These are phyloP conservation scores for Cryptosula pallasiana DNA, from an alignment of 2,888 invertebrate genomes.

Conservation along the genomic window DNA sequence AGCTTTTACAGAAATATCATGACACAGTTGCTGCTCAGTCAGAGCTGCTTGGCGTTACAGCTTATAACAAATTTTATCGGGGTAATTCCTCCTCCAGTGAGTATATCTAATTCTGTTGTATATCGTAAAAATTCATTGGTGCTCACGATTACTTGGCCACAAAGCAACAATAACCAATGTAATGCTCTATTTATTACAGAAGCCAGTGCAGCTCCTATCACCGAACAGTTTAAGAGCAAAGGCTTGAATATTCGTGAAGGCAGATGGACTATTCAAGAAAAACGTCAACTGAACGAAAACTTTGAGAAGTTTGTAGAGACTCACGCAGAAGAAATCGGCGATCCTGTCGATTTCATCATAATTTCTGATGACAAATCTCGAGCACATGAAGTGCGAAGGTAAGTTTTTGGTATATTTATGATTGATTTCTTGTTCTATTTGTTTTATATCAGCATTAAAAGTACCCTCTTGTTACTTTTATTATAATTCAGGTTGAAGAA, in stretches of 20 bases:
- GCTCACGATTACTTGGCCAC: too few relatives aligned
- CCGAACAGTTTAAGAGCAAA: background rate
- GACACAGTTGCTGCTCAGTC: too few relatives aligned
- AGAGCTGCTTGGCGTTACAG: too few relatives aligned
- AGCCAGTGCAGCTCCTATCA: background rate
- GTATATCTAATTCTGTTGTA: too few relatives aligned
- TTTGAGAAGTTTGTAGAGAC: background rate
- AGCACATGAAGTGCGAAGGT: background rate
- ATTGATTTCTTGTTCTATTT: background rate
- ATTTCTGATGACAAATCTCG: background rate
- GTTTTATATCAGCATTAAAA: background rate
- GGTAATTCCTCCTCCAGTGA: too few relatives aligned
- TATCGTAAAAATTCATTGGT: too few relatives aligned
- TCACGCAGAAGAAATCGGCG: background rate
- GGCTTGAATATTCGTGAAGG: background rate
- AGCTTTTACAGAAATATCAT: too few relatives aligned
- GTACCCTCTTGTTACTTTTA: background rate
- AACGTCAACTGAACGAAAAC: background rate
- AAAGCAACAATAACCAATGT: too few relatives aligned
- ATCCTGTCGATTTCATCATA: background rate
- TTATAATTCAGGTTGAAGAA: slow-evolving; percentile 17
- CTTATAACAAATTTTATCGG: too few relatives aligned
- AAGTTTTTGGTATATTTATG: background rate
- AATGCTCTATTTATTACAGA: too few relatives aligned
- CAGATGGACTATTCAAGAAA: slow-evolving; percentile 15